phyloP scores from a whole-genome alignment of 2,888 invertebrate genomes.

The Athalia cordata region DNA sequence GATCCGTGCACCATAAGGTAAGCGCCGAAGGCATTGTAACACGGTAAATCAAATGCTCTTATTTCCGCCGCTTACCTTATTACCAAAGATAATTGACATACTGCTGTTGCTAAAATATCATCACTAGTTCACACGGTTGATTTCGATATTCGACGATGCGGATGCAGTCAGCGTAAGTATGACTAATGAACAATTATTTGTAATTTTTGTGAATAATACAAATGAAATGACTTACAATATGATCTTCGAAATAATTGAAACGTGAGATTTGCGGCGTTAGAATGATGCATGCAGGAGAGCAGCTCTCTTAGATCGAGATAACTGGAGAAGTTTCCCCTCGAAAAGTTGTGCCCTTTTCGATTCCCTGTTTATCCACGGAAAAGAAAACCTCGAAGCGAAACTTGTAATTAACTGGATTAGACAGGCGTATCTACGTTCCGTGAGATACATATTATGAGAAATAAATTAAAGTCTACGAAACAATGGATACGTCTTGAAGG shows the following conservation, averaged over 20 bases:
- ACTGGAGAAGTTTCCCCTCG: background rate
- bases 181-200: too few relatives aligned
- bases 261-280: too few relatives aligned
- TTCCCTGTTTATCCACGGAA: background rate
- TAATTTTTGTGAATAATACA: background rate
- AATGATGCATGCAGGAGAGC: too few relatives aligned
- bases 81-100: slow-evolving; percentile 1
- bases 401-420: slow-evolving; percentile 9
- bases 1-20: slow-evolving; percentile 8
- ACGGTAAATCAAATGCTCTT: background rate
- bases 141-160: too few relatives aligned
- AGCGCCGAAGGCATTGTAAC: background rate
- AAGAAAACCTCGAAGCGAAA: background rate
- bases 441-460: slow-evolving; percentile 13
- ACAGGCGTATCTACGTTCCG: slow-evolving; percentile 1
- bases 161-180: too few relatives aligned
- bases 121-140: slow-evolving; percentile 4
- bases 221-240: background rate
- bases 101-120: background rate
- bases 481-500: slow-evolving; percentile 12
- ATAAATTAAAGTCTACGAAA: slow-evolving; percentile 18
- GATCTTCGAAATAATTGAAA: too few relatives aligned
- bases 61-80: background rate
- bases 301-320: background rate
- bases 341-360: background rate